Percentiles rank a stretch among this genome's conserved stretches.
Evolutionary conservation across 2,113 vertebrate species (phyloP).

Genomic region (Myrmophylax atrothorax): DNA sequence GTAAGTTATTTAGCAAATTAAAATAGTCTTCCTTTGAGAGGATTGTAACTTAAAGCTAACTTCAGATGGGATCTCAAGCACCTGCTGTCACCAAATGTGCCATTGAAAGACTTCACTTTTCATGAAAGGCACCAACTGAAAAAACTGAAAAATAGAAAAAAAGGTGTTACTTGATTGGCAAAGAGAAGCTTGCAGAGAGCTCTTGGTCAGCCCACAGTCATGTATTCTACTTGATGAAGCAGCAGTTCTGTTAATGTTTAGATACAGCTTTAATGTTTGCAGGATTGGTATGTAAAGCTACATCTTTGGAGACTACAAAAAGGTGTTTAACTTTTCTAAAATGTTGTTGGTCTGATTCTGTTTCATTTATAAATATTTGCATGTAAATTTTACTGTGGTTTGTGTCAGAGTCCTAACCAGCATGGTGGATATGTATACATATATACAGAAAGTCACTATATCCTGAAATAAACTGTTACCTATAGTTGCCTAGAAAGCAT

Average conservation of each 20-base stretch:
- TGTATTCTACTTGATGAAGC: neutral
- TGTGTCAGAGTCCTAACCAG: neutral
- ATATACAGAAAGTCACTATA: neutral
- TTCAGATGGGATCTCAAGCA: neutral
- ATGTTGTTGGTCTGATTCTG: neutral
- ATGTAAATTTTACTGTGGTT: neutral
- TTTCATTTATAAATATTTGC: neutral
- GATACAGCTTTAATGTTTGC: neutral
- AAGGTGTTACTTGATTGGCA: neutral
- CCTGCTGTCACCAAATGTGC: neutral
- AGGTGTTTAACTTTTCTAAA: neutral
- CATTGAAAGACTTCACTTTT: neutral
- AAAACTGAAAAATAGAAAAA: neutral
- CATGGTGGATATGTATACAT: fast-evolving
- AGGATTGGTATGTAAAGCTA: neutral
- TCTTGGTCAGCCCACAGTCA: neutral
- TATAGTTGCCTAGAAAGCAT: neutral
- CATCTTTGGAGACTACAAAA: neutral
- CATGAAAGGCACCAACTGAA: neutral
- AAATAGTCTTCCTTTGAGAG: neutral
- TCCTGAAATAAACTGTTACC: neutral
- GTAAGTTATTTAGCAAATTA: neutral
- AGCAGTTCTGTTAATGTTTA: neutral
- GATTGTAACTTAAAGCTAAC: neutral
- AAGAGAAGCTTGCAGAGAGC: neutral